Percentiles rank a stretch among this genome's conserved stretches.
phyloP scores from a whole-genome alignment of 2,113 vertebrate species.

The Bubo scandiacus region DNA sequence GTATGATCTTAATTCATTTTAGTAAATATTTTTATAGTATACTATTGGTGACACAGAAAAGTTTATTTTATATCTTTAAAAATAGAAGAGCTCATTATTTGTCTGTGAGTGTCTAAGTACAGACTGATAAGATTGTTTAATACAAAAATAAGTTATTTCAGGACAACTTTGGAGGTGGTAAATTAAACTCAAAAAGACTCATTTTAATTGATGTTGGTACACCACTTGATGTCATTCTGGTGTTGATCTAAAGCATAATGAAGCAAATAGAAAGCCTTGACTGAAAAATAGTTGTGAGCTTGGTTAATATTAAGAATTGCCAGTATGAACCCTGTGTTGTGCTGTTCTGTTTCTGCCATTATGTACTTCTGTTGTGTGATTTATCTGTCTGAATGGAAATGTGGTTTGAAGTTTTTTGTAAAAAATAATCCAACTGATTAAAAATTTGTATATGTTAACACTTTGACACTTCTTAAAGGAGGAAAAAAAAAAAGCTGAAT shows the following conservation, averaged over 20 bases:
- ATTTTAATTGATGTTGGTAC: neutral
- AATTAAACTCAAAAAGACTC: neutral
- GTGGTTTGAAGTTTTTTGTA: neutral
- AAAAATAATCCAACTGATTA: neutral
- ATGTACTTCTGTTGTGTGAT: neutral
- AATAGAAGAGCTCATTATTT: rapidly evolving
- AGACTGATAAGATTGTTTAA: neutral
- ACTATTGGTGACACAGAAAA: neutral
- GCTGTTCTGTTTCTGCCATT: neutral
- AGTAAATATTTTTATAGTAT: neutral
- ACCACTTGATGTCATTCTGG: neutral
- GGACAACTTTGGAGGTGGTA: neutral
- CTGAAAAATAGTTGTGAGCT: neutral
- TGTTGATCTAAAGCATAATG: neutral
- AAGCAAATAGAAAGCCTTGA: neutral
- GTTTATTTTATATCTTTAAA: neutral
- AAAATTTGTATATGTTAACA: neutral
- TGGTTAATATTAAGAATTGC: neutral
- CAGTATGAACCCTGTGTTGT: neutral
- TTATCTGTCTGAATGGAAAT: neutral
- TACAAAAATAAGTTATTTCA: neutral
- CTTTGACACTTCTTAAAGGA: neutral
- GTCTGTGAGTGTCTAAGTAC: neutral
- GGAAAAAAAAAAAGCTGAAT: neutral
- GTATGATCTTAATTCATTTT: neutral